Conservation (phyloP, 1,140 invertebrate genomes). For the Drosophila nikananu region DNA sequence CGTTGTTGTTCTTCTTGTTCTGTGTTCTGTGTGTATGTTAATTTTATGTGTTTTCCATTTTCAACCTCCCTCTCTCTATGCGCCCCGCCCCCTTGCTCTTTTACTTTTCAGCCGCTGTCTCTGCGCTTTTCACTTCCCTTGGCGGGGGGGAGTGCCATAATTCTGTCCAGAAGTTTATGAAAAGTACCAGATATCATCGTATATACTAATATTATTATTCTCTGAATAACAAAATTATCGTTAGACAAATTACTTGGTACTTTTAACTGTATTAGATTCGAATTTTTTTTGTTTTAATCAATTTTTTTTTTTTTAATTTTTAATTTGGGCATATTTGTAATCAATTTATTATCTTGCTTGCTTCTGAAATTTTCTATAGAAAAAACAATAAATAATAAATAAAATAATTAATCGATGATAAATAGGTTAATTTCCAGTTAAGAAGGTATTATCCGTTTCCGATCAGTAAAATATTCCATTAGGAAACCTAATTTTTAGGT, state of each 20-base stretch:
- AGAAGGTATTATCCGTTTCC: too few species aligned
- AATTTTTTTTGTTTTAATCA: neutral
- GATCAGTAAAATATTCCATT: too few species aligned
- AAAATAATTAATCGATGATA: too few species aligned
- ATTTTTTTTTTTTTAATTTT: too few species aligned
- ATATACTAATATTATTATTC: neutral
- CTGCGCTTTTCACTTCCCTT: conserved; percentile 39
- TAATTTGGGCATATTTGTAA: too few species aligned
- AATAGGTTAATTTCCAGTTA: too few species aligned
- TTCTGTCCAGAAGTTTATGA: conserved; percentile 32
- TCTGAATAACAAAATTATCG: neutral
- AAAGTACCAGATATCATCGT: conserved; percentile 1
- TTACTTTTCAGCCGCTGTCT: conserved; percentile 25
- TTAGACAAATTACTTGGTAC: neutral
- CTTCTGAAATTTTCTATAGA: too few species aligned
- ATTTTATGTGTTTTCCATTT: conserved; percentile 75
- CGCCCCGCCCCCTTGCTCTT: conserved; percentile 21
- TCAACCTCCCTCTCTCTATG: conserved; percentile 19
- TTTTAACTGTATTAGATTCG: neutral
- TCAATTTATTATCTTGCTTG: too few species aligned
- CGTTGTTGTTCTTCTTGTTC: conserved; percentile 31
- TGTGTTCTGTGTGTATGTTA: conserved; percentile 67
- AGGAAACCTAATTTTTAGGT: too few species aligned
- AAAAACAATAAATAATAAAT: too few species aligned
- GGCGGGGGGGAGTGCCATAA: conserved; percentile 23